These are phyloP conservation scores for Mormyrops attenuatus DNA, from an alignment of 2,797 vertebrate species.

Conservation along the genomic window DNA sequence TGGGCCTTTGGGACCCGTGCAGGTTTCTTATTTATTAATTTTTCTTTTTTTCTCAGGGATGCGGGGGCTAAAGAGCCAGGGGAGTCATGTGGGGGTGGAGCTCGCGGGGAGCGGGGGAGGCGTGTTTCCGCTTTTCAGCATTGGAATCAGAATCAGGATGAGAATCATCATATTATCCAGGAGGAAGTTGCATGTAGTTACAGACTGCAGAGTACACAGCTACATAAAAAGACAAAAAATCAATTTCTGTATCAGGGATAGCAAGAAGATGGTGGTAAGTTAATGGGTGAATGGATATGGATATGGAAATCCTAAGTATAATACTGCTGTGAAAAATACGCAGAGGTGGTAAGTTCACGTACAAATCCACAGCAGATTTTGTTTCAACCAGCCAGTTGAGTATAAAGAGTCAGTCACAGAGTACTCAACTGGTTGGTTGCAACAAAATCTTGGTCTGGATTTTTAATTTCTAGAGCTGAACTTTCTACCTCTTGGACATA, in stretches of 20 bases:
- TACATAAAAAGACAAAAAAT: not conserved
- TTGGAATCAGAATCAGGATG: not conserved
- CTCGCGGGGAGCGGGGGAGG: not conserved
- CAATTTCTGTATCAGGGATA: not conserved
- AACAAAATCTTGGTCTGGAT: not conserved
- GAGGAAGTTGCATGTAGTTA: not conserved
- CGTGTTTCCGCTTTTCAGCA: not conserved
- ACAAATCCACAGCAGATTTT: not conserved
- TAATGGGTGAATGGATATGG: not conserved
- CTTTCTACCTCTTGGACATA: not conserved
- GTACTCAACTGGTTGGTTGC: not conserved
- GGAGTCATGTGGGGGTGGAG: not conserved
- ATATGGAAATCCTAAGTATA: not conserved
- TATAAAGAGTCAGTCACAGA: not conserved
- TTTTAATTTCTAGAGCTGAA: not conserved
- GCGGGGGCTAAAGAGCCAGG: slow-evolving; percentile 15
- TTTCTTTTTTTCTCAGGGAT: not conserved
- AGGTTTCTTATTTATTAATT: slow-evolving; percentile 13
- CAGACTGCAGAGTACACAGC: not conserved
- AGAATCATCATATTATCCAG: not conserved
- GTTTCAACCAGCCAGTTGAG: not conserved
- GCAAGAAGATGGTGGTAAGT: not conserved
- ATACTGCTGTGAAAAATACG: not conserved
- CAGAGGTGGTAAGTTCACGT: not conserved
- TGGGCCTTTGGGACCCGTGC: slow-evolving; percentile 11